These are phyloP conservation scores for Hybognathus amarus DNA, from an alignment of 2,797 vertebrate species.

Conservation along the genomic window DNA sequence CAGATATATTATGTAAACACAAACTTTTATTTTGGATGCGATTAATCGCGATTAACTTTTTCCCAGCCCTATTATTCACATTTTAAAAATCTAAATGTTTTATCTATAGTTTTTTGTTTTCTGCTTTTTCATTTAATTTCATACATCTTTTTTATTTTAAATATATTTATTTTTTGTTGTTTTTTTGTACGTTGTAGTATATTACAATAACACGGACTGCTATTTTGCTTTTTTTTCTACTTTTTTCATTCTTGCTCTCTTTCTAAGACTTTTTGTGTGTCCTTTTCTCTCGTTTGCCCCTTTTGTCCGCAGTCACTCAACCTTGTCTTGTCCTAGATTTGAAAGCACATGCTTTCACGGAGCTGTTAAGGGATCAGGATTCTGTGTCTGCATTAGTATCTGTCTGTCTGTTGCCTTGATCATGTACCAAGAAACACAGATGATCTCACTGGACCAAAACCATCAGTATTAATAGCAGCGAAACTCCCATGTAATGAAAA, in stretches of 20 bases:
- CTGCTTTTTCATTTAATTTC: background rate
- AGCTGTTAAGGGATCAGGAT: slow-evolving; percentile 36
- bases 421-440: slow-evolving; percentile 32
- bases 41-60: too few relatives aligned
- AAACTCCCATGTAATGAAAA: slow-evolving; percentile 48
- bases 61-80: too few relatives aligned
- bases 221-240: background rate
- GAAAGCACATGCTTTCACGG: background rate
- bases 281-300: background rate
- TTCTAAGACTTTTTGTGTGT: background rate
- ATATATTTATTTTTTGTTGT: too few relatives aligned
- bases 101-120: too few relatives aligned
- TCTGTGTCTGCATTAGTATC: slow-evolving; percentile 21
- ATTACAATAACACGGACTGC: background rate
- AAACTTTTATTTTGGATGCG: too few relatives aligned
- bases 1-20: too few relatives aligned
- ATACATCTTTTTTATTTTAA: background rate
- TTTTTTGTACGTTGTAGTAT: background rate
- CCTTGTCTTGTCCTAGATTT: slow-evolving; percentile 46
- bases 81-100: too few relatives aligned
- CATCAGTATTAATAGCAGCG: slow-evolving; percentile 34
- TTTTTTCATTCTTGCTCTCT: background rate
- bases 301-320: background rate
- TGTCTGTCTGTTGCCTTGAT: slow-evolving; percentile 36
- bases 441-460: slow-evolving; percentile 38